These are phyloP conservation scores for Naja naja DNA, from an alignment of 2,113 vertebrate genomes.

Conservation along the genomic window DNA sequence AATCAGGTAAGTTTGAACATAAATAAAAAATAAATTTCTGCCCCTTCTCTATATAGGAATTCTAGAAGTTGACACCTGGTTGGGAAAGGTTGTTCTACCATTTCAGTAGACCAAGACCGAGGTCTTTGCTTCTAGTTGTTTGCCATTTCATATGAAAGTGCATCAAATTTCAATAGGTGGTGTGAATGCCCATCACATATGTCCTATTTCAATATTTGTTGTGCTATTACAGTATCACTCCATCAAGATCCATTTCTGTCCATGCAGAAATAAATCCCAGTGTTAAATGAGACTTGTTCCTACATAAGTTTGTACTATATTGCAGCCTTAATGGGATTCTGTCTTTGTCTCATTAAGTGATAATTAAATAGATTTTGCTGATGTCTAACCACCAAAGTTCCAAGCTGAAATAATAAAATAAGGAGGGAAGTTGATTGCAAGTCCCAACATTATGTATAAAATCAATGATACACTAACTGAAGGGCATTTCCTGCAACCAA, in stretches of 20 bases:
- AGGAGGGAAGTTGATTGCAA: neutral
- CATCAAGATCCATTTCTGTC: neutral
- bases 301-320: neutral
- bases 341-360: neutral
- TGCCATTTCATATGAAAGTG: neutral
- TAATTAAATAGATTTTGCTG: conserved; percentile 8
- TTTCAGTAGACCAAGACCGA: neutral
- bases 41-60: neutral
- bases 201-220: neutral
- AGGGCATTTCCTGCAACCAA: neutral
- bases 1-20: neutral
- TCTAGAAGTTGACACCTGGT: neutral
- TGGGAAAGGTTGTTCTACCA: neutral
- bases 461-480: conserved; percentile 40
- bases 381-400: neutral
- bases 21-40: neutral
- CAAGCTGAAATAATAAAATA: neutral
- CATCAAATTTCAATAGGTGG: neutral
- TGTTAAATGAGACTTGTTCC: neutral
- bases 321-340: neutral
- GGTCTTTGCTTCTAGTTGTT: neutral
- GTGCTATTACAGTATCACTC: neutral
- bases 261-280: neutral
- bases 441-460: conserved; percentile 30
- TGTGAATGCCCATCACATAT: neutral